Evolutionary conservation across 23 tunicate species (phyloP), one percentile per base, ranked within the genome.

Genomic region (Aplidium turbinatum): DNA sequence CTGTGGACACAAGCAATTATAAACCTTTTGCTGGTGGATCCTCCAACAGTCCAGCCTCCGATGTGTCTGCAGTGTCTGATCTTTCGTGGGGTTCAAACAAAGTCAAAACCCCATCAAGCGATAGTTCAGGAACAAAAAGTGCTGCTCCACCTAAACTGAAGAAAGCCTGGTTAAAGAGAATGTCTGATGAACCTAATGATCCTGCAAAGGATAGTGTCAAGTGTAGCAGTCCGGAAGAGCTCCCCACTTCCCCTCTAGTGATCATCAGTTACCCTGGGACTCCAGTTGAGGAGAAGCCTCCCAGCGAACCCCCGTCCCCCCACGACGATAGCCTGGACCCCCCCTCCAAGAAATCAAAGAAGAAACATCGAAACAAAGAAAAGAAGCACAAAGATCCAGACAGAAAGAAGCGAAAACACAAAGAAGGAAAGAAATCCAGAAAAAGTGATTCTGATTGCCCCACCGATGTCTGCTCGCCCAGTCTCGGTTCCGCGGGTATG

Each of bases 131-230:
- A 9, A 16, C 76, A 23, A 70, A 70, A 30, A 4, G 26, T 3
- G 40, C 40, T 16, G 3, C 13, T 21, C 66, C 75, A 23, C 72
- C 82, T 1, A 66, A 66, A 38, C 2, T 78, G 75, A 78, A 78
- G 55, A 78, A 78, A 36, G 83, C 64, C 0, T 78, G 83, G 83
- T 24, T 78, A 31, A 64, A 78, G 52, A 75, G 83, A 2, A 42
- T 68, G 35, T 66, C 83, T 0, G 73, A 66, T n/a, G 65, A 78
- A 50, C 25, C 64, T 3, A 75, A 52, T 27, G 75, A 66, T 25
- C n/a, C 72, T 2, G 29, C 80, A 18, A 40, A 46, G 1, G n/a
- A n/a, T n/a, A n/a, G n/a, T n/a, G n/a, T 42, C 16, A 42, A 42
- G 50, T 34, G 75, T 1, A 40, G 35, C 28, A 68, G 31, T 23